phyloP scores from a whole-genome alignment of 2,797 vertebrate genomes.

The Peromyscus nudipes region DNA sequence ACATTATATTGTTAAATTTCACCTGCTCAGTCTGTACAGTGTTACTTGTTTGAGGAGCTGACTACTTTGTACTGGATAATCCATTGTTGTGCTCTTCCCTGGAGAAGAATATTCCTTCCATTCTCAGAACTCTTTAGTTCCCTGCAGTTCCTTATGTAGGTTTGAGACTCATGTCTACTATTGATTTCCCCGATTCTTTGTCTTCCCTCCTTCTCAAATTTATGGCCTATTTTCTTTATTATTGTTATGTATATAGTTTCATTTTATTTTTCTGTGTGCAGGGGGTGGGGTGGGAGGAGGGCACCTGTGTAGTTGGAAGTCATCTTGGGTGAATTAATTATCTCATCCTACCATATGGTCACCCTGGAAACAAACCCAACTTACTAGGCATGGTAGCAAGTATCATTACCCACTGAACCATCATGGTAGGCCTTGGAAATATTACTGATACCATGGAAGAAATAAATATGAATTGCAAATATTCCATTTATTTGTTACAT shows the following conservation, averaged over 20 bases:
- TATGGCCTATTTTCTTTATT: neutral
- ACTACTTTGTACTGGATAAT: neutral
- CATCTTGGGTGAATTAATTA: too few relatives aligned
- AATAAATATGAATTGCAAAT: constrained; percentile 14
- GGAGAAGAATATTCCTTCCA: neutral
- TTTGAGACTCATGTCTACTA: neutral
- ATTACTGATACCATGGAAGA: neutral
- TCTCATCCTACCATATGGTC: neutral
- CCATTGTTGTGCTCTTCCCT: neutral
- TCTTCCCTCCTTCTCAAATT: too few relatives aligned
- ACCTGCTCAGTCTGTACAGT: neutral
- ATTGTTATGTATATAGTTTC: neutral
- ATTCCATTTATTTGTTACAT: neutral
- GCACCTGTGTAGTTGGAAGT: neutral
- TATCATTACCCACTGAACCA: neutral
- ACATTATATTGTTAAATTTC: neutral
- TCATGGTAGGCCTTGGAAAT: neutral
- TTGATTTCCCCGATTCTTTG: neutral
- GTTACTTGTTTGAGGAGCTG: neutral
- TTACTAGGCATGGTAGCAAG: neutral
- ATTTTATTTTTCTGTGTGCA: neutral
- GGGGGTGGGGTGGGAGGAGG: neutral
- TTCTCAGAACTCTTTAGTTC: neutral
- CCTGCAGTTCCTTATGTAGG: neutral
- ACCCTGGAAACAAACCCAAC: neutral